Evolutionary conservation across 2,113 vertebrate species (phyloP), one percentile per base, ranked within the genome.

Genomic region (Drymodes brunneopygia): DNA sequence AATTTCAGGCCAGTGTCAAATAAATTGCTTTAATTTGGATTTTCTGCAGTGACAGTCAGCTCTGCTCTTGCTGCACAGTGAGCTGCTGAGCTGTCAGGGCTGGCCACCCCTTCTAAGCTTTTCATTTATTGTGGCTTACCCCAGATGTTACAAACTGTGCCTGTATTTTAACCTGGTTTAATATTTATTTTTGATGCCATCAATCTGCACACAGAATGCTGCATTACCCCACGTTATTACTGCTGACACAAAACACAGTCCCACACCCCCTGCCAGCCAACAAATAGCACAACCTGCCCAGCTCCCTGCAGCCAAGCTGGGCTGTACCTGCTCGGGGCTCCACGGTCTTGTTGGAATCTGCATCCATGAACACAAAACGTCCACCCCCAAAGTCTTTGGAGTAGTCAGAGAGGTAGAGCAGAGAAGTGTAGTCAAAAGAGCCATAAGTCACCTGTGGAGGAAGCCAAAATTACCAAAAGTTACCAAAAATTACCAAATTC

Each of bases 391-490:
- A 99, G 71, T 99, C 99, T 4, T 97, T 86, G 60, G 96, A 95
- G 72, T 99, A 99, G 96, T 99, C 99, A 5, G 99, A 99, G 70
- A 99, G 98, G 84, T 99, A 99, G 1, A 99, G 98, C 79, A 99
- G 97, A 0, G 99, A 99, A 1, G 99, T 99, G 95, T 99, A 99
- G 96, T 99, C 99, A 85, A 99, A 99, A 15, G 99, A 99, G 56
- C 99, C 99, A 0, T 99, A 99, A 8, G 99, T 99, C 92, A 99
- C 98, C 99, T 99, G 95, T 3, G 25, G 28, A 93, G 67, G 8
- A 73, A 65, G 12, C 69, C 16, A 91, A 24, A 24, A 48, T 36
- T 3, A 61, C 3, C 50, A 57, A n/a, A n/a, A n/a, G n/a, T n/a
- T n/a, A n/a, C n/a, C n/a, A n/a, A n/a, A n/a, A 15, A 7, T 62